A percentile compares a stretch with the other conserved stretches of the same genome.
phyloP scores from a whole-genome alignment of 2,113 vertebrate genomes.

The Cromileptes altivelis region DNA sequence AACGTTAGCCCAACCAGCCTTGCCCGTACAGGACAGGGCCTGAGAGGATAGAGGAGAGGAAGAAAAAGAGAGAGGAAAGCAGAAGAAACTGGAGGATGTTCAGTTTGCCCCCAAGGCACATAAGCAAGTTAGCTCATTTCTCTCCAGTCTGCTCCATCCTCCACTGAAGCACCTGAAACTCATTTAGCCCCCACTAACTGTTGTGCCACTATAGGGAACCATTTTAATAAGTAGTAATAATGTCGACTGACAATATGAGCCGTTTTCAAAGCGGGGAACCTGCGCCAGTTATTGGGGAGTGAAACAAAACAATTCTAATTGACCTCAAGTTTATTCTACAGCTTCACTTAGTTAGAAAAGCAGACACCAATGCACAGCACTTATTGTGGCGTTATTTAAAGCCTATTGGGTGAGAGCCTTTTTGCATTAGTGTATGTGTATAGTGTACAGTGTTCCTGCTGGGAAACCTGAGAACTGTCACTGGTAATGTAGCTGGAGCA shows the following conservation, averaged over 20 bases:
- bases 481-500: slow-evolving; percentile 57
- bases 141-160: slow-evolving; percentile 73
- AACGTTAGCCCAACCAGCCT: slow-evolving; percentile 65
- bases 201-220: slow-evolving; percentile 77
- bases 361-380: not conserved
- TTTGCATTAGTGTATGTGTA: slow-evolving; percentile 12
- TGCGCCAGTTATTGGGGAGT: slow-evolving; percentile 60
- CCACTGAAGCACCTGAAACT: slow-evolving; percentile 81
- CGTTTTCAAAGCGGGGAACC: slow-evolving; percentile 73
- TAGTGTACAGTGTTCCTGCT: slow-evolving; percentile 28
- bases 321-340: slow-evolving; percentile 32
- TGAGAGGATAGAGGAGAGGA: slow-evolving; percentile 34
- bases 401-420: slow-evolving; percentile 2
- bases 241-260: slow-evolving; percentile 72
- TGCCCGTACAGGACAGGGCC: slow-evolving; percentile 45
- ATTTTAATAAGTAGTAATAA: slow-evolving; percentile 85
- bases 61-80: slow-evolving; percentile 31
- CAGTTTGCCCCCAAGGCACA: slow-evolving; percentile 64
- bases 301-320: slow-evolving; percentile 58
- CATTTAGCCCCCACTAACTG: slow-evolving; percentile 80
- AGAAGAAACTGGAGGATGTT: slow-evolving; percentile 63
- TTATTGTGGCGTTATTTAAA: slow-evolving; percentile 17
- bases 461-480: slow-evolving; percentile 67
- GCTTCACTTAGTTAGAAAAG: slow-evolving; percentile 21
- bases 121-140: slow-evolving; percentile 66